phyloP scores from a whole-genome alignment of 1,140 invertebrate genomes.

The Cydia fagiglandana region DNA sequence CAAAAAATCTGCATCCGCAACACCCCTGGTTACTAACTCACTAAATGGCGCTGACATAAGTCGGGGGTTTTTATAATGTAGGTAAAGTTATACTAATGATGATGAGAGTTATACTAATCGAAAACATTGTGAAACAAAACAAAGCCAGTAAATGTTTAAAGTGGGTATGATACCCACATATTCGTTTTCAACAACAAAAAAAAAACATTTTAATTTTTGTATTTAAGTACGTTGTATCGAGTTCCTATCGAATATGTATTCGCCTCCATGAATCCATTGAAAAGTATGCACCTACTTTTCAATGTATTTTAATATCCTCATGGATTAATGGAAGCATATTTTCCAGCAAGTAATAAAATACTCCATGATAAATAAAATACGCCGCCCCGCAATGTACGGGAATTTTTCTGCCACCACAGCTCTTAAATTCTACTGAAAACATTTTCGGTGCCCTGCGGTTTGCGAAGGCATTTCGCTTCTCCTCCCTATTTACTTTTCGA shows the following conservation, averaged over 20 bases:
- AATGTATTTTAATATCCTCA: not conserved
- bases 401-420: constrained; percentile 50
- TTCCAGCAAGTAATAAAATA: constrained; percentile 18
- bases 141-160: no score
- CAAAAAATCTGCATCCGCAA: no score
- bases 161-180: no score
- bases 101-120: no score
- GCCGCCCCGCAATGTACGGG: constrained; percentile 47
- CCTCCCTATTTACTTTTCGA: constrained; percentile 49
- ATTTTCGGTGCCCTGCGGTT: constrained; percentile 63
- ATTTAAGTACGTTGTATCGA: not conserved
- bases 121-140: no score
- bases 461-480: constrained; percentile 56
- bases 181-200: not conserved
- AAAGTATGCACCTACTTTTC: not conserved
- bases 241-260: not conserved
- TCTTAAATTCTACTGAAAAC: constrained; percentile 60
- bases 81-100: no score
- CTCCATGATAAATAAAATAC: constrained; percentile 26
- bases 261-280: no score
- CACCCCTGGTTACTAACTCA: no score
- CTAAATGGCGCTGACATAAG: no score
- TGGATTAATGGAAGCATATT: constrained; percentile 4
- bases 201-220: not conserved
- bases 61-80: no score